These are phyloP conservation scores for Caenorhabditis sp. DNA, from an alignment of 2,888 invertebrate genomes.

Conservation along the genomic window DNA sequence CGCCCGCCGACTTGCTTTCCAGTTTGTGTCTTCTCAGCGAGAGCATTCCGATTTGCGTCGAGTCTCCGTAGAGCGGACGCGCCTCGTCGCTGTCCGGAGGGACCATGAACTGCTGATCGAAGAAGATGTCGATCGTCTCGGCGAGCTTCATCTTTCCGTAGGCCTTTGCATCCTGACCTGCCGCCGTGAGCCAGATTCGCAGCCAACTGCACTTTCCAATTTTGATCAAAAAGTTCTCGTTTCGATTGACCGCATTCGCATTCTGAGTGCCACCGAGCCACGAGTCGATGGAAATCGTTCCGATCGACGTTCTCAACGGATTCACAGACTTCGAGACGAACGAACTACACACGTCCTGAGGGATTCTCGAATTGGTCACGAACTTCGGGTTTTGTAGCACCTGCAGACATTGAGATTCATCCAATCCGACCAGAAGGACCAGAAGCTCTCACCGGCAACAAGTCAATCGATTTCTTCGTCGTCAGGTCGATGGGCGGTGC, in stretches of 20 bases:
- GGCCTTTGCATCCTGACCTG: neutral
- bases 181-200: conserved; percentile 10
- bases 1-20: neutral
- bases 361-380: neutral
- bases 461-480: neutral
- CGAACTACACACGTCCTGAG: neutral
- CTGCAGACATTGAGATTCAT: neutral
- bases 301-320: neutral
- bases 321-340: conserved; percentile 4
- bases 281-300: conserved; percentile 14
- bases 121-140: conserved; percentile 30
- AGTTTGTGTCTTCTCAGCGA: neutral
- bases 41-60: conserved; percentile 7
- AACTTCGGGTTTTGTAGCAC: neutral
- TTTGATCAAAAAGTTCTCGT: neutral
- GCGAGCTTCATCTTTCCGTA: neutral
- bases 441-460: conserved; percentile 15
- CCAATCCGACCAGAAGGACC: neutral
- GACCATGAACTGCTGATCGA: conserved; percentile 33
- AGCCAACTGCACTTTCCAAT: conserved; percentile 31
- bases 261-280: neutral
- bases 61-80: conserved; percentile 31
- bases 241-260: neutral
- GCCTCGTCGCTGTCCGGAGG: conserved; percentile 26
- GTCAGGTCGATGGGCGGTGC: neutral